Base-by-base conservation (phyloP, 2,113 vertebrate species). In the Physeter macrocephalus region DNA sequence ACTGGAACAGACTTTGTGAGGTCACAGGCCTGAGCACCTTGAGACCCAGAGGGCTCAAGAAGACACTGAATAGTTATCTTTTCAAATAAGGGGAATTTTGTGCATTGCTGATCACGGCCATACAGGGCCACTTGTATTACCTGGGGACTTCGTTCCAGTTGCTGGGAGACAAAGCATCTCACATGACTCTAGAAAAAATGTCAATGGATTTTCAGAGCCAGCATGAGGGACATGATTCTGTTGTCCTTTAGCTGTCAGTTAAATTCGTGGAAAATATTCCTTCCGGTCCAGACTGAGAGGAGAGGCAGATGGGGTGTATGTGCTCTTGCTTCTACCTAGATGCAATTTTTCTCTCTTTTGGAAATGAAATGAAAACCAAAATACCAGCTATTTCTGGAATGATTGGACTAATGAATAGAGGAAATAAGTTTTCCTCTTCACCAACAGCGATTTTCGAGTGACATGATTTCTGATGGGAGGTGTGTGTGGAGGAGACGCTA, bases 291-390 rank as follows among this genome's bases (percentile, higher is more conserved):
- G 57, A 62, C 69, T 29, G 39, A 88, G 71, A 89, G 64, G 75
- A 85, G 41, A 86, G 43, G 21, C 66, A 82, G 78, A 34, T 62
- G 67, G 69, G n/a, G 31, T 62, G 34, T 71, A 3, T 57, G 20
- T 67, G n/a, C 46, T 69, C 49, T 84, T 88, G 62, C 13, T 93
- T 82, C 46, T 69, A 75, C 54, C 49, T 43, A 77, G 66, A 49
- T 52, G 54, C 72, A 82, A 81, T 57, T 52, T 54, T 75, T 62
- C 62, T 75, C 78, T 87, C 46, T 77, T 96, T 96, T 36, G 85
- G 71, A 97, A 96, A 86, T 62, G 29, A 90, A 78, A 78, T 75
- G 61, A 64, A 93, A 78, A 18, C 21, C 12, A 31, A 82, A 94
- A 88, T 25, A 57, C 20, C 43, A 96, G 94, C 72, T 46, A 15